A percentile compares a stretch with the other conserved stretches of the same genome.
Evolutionary conservation across 2,888 invertebrate species (phyloP).

Genomic region (Pollenia amentaria): DNA sequence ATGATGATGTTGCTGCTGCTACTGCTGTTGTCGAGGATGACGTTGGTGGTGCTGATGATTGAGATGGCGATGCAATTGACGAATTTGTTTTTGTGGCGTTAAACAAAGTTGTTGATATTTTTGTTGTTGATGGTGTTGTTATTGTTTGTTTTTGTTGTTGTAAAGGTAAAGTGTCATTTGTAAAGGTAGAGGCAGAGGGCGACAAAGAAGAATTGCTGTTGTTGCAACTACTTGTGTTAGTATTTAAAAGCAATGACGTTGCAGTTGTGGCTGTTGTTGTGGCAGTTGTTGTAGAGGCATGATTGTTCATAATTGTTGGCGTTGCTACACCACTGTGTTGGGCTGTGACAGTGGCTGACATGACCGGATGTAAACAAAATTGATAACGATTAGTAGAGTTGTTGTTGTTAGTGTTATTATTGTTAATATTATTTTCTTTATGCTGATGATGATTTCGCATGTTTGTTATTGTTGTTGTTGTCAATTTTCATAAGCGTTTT

Average conservation of each 20-base stretch:
- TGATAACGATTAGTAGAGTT: slow-evolving; percentile 78
- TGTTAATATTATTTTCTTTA: slow-evolving; percentile 62
- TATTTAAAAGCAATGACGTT: slow-evolving; percentile 30
- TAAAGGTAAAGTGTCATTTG: slow-evolving; percentile 55
- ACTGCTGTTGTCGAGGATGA: not conserved
- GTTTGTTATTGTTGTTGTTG: slow-evolving; percentile 53
- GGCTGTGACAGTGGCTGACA: slow-evolving; percentile 60
- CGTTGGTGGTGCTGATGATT: slow-evolving; percentile 13
- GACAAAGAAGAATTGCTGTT: slow-evolving; percentile 22
- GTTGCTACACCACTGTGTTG: slow-evolving; percentile 43
- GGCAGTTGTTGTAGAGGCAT: slow-evolving; percentile 26
- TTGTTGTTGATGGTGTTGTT: slow-evolving; percentile 54
- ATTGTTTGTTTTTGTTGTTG: slow-evolving; percentile 52
- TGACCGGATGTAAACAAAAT: slow-evolving; percentile 74
- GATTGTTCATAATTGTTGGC: slow-evolving; percentile 73
- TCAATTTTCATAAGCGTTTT: not conserved
- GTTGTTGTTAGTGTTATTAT: slow-evolving; percentile 36
- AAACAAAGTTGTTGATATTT: slow-evolving; percentile 66
- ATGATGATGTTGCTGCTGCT: slow-evolving; percentile 8
- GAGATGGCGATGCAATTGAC: slow-evolving; percentile 34
- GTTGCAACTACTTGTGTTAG: slow-evolving; percentile 5
- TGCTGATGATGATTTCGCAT: slow-evolving; percentile 72
- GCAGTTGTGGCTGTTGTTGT: slow-evolving; percentile 44
- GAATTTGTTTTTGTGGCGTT: slow-evolving; percentile 68
- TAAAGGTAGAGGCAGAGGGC: not conserved